phyloP scores from a whole-genome alignment of 2,113 vertebrate genomes.

The Ursus arctos region DNA sequence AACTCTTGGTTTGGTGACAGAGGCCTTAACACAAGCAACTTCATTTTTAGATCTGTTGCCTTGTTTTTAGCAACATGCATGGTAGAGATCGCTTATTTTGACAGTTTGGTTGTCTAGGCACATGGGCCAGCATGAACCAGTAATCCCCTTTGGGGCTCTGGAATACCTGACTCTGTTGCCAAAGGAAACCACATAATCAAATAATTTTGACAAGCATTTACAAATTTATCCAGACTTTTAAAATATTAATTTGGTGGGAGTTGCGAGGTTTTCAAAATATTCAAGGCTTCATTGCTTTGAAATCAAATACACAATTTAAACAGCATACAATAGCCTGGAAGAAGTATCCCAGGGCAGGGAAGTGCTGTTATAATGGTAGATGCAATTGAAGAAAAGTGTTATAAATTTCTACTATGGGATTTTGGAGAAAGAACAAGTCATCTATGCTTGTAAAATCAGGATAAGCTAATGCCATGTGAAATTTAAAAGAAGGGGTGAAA shows the following conservation, averaged over 20 bases:
- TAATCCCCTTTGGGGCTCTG: not conserved
- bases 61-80: not conserved
- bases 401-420: not conserved
- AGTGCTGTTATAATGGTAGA: constrained; percentile 12
- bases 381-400: constrained; percentile 40
- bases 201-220: not conserved
- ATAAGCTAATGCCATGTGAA: not conserved
- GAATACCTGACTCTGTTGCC: not conserved
- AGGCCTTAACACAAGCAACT: not conserved
- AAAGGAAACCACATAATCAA: not conserved
- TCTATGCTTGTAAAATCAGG: not conserved
- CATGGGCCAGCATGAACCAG: not conserved
- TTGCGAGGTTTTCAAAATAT: constrained; percentile 29
- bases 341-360: not conserved
- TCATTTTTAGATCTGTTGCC: not conserved
- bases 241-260: not conserved
- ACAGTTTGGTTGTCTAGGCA: not conserved
- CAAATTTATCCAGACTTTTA: constrained; percentile 1
- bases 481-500: not conserved
- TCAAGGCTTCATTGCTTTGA: not conserved
- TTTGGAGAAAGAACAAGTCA: not conserved
- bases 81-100: not conserved
- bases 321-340: not conserved
- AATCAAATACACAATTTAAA: constrained; percentile 30
- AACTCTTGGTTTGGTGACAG: not conserved